Evolutionary conservation across 2,113 vertebrate species (phyloP).

Genomic region (Petroica traversi): DNA sequence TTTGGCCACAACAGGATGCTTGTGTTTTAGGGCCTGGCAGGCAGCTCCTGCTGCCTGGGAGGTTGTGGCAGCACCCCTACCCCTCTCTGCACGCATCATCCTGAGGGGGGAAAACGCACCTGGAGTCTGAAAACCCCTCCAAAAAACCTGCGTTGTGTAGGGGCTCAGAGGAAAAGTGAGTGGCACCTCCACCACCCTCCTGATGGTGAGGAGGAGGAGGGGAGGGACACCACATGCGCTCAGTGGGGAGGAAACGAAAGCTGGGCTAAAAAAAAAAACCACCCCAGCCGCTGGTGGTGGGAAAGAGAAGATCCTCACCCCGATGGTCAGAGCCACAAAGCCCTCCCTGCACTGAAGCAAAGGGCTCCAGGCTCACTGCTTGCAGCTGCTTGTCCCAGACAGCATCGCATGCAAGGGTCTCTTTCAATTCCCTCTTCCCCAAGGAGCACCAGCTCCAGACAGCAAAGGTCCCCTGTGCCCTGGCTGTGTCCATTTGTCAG

Average conservation of each 20-base stretch:
- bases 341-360: neutral
- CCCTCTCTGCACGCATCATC: neutral
- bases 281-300: accelerated
- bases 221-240: accelerated
- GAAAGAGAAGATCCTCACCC: neutral
- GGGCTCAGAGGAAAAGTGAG: neutral
- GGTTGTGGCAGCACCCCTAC: neutral
- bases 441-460: accelerated
- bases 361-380: accelerated
- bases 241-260: neutral
- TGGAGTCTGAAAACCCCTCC: neutral
- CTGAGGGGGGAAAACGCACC: neutral
- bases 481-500: accelerated
- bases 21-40: neutral
- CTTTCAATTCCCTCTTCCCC: neutral
- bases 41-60: neutral
- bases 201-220: neutral
- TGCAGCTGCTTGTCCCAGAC: neutral
- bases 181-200: neutral
- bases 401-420: accelerated
- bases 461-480: neutral
- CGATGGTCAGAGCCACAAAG: neutral
- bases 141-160: neutral
- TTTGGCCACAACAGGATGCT: neutral
- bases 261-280: neutral